phyloP scores from a whole-genome alignment of 2,113 vertebrate species.

The Aldabrachelys gigantea region DNA sequence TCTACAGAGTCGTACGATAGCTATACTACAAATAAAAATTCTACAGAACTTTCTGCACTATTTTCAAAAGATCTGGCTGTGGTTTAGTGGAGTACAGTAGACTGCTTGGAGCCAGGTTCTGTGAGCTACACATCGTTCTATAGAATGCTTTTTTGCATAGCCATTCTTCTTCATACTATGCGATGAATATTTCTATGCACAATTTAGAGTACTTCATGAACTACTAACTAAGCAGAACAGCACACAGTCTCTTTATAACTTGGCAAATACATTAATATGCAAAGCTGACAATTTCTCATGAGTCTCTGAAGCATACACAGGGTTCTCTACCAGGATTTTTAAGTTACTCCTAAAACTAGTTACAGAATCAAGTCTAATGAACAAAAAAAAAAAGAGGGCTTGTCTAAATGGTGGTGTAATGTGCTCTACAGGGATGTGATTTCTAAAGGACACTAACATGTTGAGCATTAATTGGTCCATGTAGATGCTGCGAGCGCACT shows the following conservation, averaged over 20 bases:
- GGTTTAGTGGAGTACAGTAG: neutral
- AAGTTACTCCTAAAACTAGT: neutral
- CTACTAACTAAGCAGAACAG: neutral
- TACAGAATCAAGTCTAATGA: neutral
- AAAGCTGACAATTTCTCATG: neutral
- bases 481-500: neutral
- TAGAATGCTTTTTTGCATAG: neutral
- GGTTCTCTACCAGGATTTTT: neutral
- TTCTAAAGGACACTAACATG: neutral
- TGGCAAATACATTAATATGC: neutral
- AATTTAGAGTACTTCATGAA: neutral
- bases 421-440: neutral
- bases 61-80: neutral
- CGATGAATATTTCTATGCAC: neutral
- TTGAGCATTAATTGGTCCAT: neutral
- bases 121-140: neutral
- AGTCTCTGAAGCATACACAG: neutral
- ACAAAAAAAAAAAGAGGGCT: neutral
- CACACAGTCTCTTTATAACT: neutral
- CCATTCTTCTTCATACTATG: neutral
- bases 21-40: neutral
- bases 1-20: neutral
- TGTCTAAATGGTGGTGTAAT: neutral
- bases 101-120: neutral
- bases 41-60: neutral